Percentiles rank a stretch among this genome's conserved stretches.
These are phyloP conservation scores for Venusia cambrica DNA, from an alignment of 2,888 invertebrate species.

Conservation along the genomic window DNA sequence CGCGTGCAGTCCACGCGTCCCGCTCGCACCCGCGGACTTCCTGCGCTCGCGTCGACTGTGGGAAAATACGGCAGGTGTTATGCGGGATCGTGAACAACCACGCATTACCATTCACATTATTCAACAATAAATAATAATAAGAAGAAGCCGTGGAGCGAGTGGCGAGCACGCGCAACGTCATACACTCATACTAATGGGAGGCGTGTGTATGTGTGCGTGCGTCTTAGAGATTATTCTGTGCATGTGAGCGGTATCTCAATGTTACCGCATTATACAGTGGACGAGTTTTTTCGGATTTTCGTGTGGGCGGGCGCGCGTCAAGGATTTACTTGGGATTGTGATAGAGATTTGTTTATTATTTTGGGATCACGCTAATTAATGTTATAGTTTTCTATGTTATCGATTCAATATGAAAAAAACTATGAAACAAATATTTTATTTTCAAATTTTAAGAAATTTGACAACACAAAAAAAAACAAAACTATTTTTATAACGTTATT, in stretches of 20 bases:
- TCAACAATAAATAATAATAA: constrained; percentile 81
- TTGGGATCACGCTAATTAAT: constrained; percentile 54
- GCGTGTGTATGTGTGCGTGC: constrained; percentile 48
- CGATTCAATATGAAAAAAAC: no score
- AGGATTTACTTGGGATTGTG: constrained; percentile 57
- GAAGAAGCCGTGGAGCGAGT: constrained; percentile 79
- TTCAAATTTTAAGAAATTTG: no score
- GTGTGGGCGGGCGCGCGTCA: constrained; percentile 76
- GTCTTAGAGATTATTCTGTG: constrained; percentile 29
- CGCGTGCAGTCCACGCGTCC: constrained; percentile 69
- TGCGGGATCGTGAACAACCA: constrained; percentile 82
- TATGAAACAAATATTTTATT: no score
- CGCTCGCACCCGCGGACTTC: constrained; percentile 67
- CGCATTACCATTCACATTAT: constrained; percentile 81
- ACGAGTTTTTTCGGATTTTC: constrained; percentile 57
- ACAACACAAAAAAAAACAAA: no score
- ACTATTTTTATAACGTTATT: constrained; percentile 4
- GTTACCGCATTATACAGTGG: constrained; percentile 45
- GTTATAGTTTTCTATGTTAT: constrained; percentile 33
- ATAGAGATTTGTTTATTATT: constrained; percentile 71
- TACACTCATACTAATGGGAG: constrained; percentile 69
- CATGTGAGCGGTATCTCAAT: constrained; percentile 36
- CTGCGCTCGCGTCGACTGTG: constrained; percentile 78
- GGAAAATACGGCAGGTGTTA: constrained; percentile 83
- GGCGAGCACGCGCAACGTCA: constrained; percentile 76